Conservation (phyloP, 1,140 invertebrate species). For the Wiebesia pumilae region DNA sequence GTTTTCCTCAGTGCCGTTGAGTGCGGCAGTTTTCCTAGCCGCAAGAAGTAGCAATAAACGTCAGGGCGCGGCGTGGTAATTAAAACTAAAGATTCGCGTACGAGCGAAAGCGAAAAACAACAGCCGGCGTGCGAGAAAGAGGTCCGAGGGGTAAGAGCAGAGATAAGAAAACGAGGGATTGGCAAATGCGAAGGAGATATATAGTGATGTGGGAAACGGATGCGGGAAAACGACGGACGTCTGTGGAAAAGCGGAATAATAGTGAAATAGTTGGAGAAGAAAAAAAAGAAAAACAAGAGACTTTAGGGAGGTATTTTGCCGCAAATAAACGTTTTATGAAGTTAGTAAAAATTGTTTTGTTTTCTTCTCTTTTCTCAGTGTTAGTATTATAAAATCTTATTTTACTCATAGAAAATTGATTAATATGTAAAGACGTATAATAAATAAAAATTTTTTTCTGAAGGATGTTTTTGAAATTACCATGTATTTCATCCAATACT, state of each 20-base stretch:
- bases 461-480: no score
- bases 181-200: slow-evolving; percentile 49
- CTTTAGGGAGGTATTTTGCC: background rate
- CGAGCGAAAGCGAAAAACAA: slow-evolving; percentile 68
- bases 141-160: background rate
- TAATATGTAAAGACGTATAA: no score
- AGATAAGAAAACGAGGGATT: slow-evolving; percentile 6
- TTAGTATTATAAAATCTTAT: no score
- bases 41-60: slow-evolving; percentile 73
- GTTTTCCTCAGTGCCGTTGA: background rate
- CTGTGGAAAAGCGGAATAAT: background rate
- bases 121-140: slow-evolving; percentile 57
- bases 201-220: background rate
- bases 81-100: slow-evolving; percentile 72
- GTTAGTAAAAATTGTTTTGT: background rate
- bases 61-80: slow-evolving; percentile 69
- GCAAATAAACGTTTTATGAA: background rate
- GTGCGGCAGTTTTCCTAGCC: slow-evolving; percentile 53
- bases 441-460: no score
- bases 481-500: no score
- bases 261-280: slow-evolving; percentile 26
- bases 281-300: slow-evolving; percentile 9
- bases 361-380: background rate
- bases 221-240: background rate
- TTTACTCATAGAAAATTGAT: no score